Evolutionary conservation across 2,797 vertebrate species (phyloP), one percentile per base, ranked within the genome.

Genomic region (Lacerta bilineata): DNA sequence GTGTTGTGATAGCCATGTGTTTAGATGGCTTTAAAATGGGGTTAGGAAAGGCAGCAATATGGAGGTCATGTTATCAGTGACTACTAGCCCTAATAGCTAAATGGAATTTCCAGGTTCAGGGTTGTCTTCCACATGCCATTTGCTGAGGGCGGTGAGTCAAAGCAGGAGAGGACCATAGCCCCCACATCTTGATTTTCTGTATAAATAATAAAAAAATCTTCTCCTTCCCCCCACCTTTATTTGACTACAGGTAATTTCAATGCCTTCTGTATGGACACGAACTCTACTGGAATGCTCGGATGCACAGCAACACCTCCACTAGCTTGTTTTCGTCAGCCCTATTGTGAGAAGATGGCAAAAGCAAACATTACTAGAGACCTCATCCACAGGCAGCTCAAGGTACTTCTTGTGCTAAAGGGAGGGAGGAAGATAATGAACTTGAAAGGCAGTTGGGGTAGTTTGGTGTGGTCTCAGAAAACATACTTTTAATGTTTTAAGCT

Each of bases 301-400:
- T 93, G 95, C 94, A 92, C 96, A 90, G 96, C 96, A 92, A 92
- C 94, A 93, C 92, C 93, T 95, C 93, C 93, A 1, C 2, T 96
- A 93, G 94, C 92, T 94, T 95, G 94, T 90, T 93, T 92, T 88
- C 64, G 1, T 93, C 95, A 87, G 95, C 95, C 93, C 80, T 90
- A 88, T 87, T 94, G 95, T 93, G 91, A 90, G 93, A 97, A 96
- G 95, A 99, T 99, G 99, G 97, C 98, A 93, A 96, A 98, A 96
- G 97, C 97, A 93, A 99, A 99, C 96, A 98, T 99, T 96, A 98
- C 98, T 91, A 97, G 97, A 92, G 98, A 99, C 93, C 97, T 99
- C 95, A 97, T 99, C 96, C 97, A 97, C 95, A 97, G 99, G 95
- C 98, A 99, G 96, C 97, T 98, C 93, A 97, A 97, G 97, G 97